Conservation (phyloP, 1,140 invertebrate genomes). For the Drosophila mayri region DNA sequence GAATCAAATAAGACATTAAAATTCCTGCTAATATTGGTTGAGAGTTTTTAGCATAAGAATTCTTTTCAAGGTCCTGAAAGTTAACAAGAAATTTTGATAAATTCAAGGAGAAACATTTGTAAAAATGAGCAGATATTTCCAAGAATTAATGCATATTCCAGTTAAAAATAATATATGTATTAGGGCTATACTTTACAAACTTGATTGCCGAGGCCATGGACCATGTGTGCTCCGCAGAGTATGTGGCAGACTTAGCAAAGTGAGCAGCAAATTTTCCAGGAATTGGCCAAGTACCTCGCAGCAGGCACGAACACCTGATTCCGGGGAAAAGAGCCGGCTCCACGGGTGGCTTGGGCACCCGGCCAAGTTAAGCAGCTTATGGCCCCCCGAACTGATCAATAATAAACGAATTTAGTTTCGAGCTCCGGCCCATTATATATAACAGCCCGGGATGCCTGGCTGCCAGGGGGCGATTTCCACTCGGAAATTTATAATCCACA, state of each 20-base stretch:
- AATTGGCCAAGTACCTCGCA: conserved; percentile 24
- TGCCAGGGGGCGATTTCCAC: conserved; percentile 16
- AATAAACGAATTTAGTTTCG: conserved; percentile 45
- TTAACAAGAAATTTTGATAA: conserved; percentile 3
- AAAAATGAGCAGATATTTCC: not conserved
- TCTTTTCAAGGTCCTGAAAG: not conserved
- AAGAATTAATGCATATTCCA: not conserved
- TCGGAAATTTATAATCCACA: conserved; percentile 43
- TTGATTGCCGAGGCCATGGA: conserved; percentile 5
- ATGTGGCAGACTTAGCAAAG: conserved; percentile 19
- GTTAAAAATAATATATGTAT: not conserved
- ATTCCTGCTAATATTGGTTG: not conserved
- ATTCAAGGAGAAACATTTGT: not conserved
- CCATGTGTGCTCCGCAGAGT: conserved; percentile 9
- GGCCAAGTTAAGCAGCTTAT: conserved; percentile 49
- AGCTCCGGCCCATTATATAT: conserved; percentile 21
- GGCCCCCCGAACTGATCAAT: conserved; percentile 43
- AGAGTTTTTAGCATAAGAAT: not conserved
- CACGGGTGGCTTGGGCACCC: conserved; percentile 6
- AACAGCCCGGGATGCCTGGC: not conserved
- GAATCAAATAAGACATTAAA: not conserved
- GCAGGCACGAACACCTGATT: conserved; percentile 27
- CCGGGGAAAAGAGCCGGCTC: not conserved
- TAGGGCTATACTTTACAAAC: not conserved
- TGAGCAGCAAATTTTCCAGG: conserved; percentile 29